These are phyloP conservation scores for Timema podura DNA, from an alignment of 2,888 invertebrate genomes.

Conservation along the genomic window DNA sequence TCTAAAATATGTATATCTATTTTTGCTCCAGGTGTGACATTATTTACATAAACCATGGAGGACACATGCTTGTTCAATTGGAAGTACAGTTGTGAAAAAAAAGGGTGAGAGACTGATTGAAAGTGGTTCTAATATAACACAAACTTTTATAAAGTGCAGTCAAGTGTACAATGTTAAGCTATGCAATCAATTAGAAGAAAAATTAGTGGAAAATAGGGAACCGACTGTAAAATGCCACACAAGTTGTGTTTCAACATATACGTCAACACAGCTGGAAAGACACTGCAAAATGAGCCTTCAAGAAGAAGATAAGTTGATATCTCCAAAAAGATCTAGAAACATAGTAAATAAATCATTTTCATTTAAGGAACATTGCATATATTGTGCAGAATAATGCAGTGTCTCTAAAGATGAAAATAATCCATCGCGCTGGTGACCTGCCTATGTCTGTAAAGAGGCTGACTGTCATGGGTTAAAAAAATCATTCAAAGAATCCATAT, in stretches of 20 bases:
- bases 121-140: not conserved
- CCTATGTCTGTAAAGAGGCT: conserved; percentile 6
- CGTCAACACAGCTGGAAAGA: not conserved
- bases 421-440: not conserved
- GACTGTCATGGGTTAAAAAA: not conserved
- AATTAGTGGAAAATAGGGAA: not conserved
- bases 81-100: not conserved
- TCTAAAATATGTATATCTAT: not conserved
- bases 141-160: not conserved
- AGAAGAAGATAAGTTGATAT: not conserved
- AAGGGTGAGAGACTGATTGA: not conserved
- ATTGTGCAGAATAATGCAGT: not conserved
- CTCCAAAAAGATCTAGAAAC: not conserved
- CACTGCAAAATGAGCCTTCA: not conserved
- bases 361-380: conserved; percentile 12
- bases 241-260: conserved; percentile 10
- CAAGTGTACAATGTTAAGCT: not conserved
- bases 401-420: not conserved
- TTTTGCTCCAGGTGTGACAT: not conserved
- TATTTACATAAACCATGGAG: not conserved
- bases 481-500: not conserved
- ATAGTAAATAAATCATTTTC: not conserved
- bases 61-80: not conserved
- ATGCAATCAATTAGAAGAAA: not conserved
- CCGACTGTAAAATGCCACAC: not conserved